Evolutionary conservation across 2,888 invertebrate species (phyloP).

Genomic region (Tenthredo notha): DNA sequence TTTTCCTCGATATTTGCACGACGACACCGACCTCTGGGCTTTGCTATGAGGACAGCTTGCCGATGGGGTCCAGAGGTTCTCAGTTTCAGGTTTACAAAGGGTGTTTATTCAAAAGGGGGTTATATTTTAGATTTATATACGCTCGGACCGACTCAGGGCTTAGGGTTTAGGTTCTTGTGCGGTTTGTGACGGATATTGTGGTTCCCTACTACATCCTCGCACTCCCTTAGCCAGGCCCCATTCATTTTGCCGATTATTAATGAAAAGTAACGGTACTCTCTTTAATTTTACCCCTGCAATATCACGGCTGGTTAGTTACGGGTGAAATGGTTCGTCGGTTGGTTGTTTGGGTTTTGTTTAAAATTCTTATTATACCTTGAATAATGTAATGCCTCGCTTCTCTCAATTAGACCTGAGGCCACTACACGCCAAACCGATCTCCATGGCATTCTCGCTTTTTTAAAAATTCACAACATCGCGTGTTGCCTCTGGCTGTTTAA

Average conservation of each 20-base stretch:
- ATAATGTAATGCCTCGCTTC: slow-evolving; percentile 25
- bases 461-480: background rate
- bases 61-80: slow-evolving; percentile 10
- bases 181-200: background rate
- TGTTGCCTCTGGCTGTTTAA: background rate
- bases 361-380: slow-evolving; percentile 25
- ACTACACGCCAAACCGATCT: slow-evolving; percentile 16
- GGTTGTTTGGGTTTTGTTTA: slow-evolving; percentile 9
- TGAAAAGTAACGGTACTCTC: slow-evolving; percentile 27
- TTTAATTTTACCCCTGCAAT: slow-evolving; percentile 5
- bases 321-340: background rate
- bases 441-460: background rate
- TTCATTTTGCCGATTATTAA: slow-evolving; percentile 9
- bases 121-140: slow-evolving; percentile 7
- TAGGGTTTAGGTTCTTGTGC: slow-evolving; percentile 15
- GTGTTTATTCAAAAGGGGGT: slow-evolving; percentile 13
- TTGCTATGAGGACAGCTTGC: slow-evolving; percentile 7
- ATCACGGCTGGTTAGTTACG: slow-evolving; percentile 7
- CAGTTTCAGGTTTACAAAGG: background rate
- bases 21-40: background rate
- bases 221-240: background rate
- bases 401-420: slow-evolving; percentile 25
- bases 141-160: background rate
- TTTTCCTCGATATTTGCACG: slow-evolving; percentile 26
- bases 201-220: background rate